Percentiles rank a stretch among this genome's conserved stretches.
Conservation (phyloP, 37 sponge, comb jelly and placozoan species). For the Geodia barretti region DNA sequence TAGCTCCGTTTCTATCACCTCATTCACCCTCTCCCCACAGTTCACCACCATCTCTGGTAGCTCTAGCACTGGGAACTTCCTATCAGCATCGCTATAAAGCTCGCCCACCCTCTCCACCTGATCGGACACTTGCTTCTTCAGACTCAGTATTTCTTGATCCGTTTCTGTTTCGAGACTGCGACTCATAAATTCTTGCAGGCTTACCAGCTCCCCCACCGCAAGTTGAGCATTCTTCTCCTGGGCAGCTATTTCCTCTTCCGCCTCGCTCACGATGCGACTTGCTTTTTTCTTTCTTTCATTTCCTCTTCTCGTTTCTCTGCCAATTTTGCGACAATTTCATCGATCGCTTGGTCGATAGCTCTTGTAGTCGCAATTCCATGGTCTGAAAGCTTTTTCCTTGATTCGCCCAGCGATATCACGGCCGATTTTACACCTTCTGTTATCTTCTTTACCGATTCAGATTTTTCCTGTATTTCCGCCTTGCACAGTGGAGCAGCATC, state of each 20-base stretch:
- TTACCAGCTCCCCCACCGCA: neutral
- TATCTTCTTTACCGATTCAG: neutral
- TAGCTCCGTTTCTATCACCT: neutral
- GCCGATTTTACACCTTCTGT: neutral
- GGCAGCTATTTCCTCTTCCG: neutral
- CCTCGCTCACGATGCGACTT: neutral
- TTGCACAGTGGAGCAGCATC: constrained; percentile 3
- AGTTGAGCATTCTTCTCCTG: constrained; percentile 2
- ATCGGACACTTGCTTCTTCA: constrained; percentile 1
- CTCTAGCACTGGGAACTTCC: neutral
- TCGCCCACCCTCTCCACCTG: neutral
- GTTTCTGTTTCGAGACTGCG: neutral
- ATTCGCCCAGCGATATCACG: neutral
- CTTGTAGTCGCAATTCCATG: too few relatives aligned
- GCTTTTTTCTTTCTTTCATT: neutral
- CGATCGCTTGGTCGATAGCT: neutral
- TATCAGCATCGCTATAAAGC: neutral
- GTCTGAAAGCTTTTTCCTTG: neutral
- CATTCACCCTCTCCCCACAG: neutral
- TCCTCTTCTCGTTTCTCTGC: neutral
- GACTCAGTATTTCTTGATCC: constrained; percentile 2
- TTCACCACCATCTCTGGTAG: neutral
- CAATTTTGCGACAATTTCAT: neutral
- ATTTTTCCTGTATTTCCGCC: neutral
- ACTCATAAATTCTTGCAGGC: neutral